Base-by-base conservation (phyloP, 2,888 invertebrate species). In the Cerastis rubricosa region DNA sequence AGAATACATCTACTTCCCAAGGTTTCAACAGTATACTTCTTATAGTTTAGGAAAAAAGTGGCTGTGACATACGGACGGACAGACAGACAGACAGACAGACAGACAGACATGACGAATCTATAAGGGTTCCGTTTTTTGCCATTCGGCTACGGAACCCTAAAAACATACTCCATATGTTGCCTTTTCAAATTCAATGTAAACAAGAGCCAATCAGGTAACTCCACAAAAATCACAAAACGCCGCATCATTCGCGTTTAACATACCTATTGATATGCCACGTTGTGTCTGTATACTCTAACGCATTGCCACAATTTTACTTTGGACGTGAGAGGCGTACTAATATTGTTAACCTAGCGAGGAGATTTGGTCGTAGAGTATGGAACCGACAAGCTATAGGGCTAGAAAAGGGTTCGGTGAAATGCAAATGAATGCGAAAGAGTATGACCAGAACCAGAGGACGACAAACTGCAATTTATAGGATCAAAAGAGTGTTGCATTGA, bases 291-390 rank as follows among this genome's bases (percentile, higher is more conserved):
- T 74, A 67, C 77, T 67, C 25, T n/a, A 49, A 73, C 78, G 72
- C 66, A 67, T 64, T 40, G 63, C 69, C 69, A 72, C 64, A 78
- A 78, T 76, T 83, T 77, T 74, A 45, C 49, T 57, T 57, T 35
- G 29, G 0, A 78, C 84, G 78, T 78, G 88, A 70, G 70, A 70
- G 19, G 78, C 35, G 65, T 88, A 66, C 59, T 88, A 77, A 83
- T 47, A 25, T 77, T 61, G 22, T 49, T 69, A 64, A 68, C 66
- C 61, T 59, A 75, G 51, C 22, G 2, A 61, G 74, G 17, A 51
- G 35, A 51, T 70, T 17, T 5, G 11, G 0, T 35, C 0, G 57
- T 64, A 5, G 40, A 54, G 86, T 77, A 77, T 65, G 22, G 6
- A 82, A 68, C 6, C 35, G 47, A 67, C 45, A 29, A 71, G 8